Base-by-base conservation (phyloP, 2,113 vertebrate species). In the Rhinopomastus cyanomelas region DNA sequence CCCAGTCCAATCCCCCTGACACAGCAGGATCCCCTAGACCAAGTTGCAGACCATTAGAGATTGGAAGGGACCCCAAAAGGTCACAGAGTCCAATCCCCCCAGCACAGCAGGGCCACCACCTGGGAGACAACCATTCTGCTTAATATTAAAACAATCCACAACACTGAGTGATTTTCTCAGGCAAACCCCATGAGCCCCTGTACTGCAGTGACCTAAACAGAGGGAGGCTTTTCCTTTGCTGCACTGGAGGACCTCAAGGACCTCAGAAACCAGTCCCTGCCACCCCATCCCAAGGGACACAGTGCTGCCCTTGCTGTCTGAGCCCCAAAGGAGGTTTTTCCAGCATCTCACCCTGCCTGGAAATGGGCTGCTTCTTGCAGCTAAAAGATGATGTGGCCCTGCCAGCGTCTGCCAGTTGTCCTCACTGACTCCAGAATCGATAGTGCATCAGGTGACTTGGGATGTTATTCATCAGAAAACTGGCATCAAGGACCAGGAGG, bases 391-490 rank as follows among this genome's bases (percentile, higher is more conserved):
- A 85, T 15, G n/a, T 12, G 74, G 68, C 34, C 65, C 72, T 51
- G 89, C 79, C 89, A 93, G 92, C 65, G 87, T 75, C 85, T 37
- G 69, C 92, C 95, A 90, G 90, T 59, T 83, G 78, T 79, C 80
- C 71, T 81, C 81, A 90, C 52, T 80, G 93, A 75, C 85, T 91
- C 90, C 25, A 59, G 91, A 96, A 95, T 96, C 96, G 77, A 96
- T 95, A 92, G 93, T 52, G 88, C 95, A 92, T 69, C 94, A 91
- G 93, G 93, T 87, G 96, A 77, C 85, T 87, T 49, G 95, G 94
- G 93, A 96, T 90, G 93, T 89, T 91, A 90, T 96, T 96, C 95
- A 97, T 95, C 94, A 94, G 84, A 81, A 67, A 85, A 80, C 6
- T 85, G 95, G 94, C 90, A 84, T 5, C 26, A 61, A 91, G 93